phyloP scores from a whole-genome alignment of 2,113 vertebrate genomes.

The Cephalophus harveyi region DNA sequence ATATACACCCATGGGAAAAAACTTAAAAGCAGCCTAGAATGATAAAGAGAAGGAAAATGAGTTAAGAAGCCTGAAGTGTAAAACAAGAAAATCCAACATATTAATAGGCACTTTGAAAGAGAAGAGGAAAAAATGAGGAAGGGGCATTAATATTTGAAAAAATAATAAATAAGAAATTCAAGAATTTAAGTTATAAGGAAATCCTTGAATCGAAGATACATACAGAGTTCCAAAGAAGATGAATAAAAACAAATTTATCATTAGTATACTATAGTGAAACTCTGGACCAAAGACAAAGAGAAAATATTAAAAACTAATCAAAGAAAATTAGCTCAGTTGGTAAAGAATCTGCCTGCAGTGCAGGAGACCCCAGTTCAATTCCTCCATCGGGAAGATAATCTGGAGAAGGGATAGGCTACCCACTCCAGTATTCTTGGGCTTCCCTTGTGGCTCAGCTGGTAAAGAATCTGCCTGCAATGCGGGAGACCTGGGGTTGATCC shows the following conservation, averaged over 20 bases:
- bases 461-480: background rate
- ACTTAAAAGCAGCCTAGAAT: background rate
- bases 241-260: background rate
- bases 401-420: background rate
- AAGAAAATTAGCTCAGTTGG: background rate
- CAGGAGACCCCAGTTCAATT: background rate
- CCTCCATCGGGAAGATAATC: rapidly evolving
- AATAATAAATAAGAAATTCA: background rate
- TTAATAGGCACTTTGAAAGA: background rate
- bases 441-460: background rate
- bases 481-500: background rate
- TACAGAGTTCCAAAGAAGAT: background rate
- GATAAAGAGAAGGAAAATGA: background rate
- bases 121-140: background rate
- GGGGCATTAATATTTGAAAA: background rate
- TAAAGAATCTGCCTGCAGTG: background rate
- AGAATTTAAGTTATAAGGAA: constrained; percentile 6
- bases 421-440: background rate
- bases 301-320: constrained; percentile 1
- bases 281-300: background rate
- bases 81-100: background rate
- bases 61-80: background rate
- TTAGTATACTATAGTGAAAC: background rate
- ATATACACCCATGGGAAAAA: background rate
- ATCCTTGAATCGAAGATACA: background rate